Conservation (phyloP, 2,888 invertebrate genomes). For the Syritta pipiens region DNA sequence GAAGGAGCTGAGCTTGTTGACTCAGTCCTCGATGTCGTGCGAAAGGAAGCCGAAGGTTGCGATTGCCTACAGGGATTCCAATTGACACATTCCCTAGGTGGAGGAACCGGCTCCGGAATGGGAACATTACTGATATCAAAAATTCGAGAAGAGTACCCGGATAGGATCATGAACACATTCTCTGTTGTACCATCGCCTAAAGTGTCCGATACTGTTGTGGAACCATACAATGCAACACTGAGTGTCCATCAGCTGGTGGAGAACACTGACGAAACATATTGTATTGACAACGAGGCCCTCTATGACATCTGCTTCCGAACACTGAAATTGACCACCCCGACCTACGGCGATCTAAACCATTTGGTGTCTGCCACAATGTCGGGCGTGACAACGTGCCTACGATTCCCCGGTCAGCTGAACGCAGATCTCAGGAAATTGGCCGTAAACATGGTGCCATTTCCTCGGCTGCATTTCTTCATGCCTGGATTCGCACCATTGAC, state of each 20-base stretch:
- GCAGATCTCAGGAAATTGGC: constrained; percentile 95
- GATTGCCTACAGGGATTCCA: constrained; percentile 95
- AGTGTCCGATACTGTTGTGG: constrained; percentile 83
- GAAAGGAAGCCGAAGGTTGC: constrained; percentile 93
- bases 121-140: constrained; percentile 92
- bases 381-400: constrained; percentile 90
- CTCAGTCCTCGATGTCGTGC: constrained; percentile 90
- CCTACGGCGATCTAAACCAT: constrained; percentile 96
- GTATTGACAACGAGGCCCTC: constrained; percentile 95
- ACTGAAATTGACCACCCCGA: constrained; percentile 91
- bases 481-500: constrained; percentile 97
- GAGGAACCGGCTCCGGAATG: constrained; percentile 94
- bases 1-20: constrained; percentile 94
- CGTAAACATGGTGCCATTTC: constrained; percentile 99
- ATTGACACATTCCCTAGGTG: constrained; percentile 90
- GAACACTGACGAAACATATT: constrained; percentile 94
- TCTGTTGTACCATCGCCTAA: constrained; percentile 92
- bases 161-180: constrained; percentile 92
- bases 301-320: constrained; percentile 96
- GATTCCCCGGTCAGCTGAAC: constrained; percentile 96
- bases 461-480: constrained; percentile 97
- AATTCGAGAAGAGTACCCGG: constrained; percentile 93
- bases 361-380: constrained; percentile 93
- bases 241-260: constrained; percentile 94
- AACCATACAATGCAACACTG: constrained; percentile 94